Percentiles rank a stretch among this genome's conserved stretches.
Conservation (phyloP, 2,797 vertebrate species). For the Morelia viridis region DNA sequence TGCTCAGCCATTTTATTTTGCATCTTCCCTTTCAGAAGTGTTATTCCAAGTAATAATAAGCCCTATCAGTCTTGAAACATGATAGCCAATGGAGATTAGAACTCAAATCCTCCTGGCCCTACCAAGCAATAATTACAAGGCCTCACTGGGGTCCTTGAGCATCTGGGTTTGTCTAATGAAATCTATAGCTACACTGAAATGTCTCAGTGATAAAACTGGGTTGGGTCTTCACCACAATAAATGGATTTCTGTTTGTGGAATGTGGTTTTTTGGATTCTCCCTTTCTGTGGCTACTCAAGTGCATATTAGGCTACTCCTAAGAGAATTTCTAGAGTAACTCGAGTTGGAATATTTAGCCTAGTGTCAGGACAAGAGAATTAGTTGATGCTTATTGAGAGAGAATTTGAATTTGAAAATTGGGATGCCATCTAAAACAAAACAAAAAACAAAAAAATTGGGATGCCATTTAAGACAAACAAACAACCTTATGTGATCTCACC, state of each 20-base stretch:
- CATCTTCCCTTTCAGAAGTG: no score
- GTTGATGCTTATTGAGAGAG: background rate
- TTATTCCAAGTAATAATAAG: no score
- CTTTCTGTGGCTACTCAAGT: background rate
- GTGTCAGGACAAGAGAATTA: background rate
- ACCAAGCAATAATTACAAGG: background rate
- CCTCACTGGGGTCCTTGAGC: conserved; percentile 25
- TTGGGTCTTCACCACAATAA: background rate
- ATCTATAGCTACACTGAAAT: background rate
- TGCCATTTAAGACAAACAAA: background rate
- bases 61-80: background rate
- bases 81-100: background rate
- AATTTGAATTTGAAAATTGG: background rate
- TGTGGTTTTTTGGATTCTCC: background rate
- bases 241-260: background rate
- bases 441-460: background rate
- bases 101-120: background rate
- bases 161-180: background rate
- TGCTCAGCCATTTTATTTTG: background rate
- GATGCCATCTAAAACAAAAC: background rate
- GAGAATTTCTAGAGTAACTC: background rate
- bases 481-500: background rate
- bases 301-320: background rate
- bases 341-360: background rate
- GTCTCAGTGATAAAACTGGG: background rate